phyloP scores from a whole-genome alignment of 2,888 invertebrate genomes.

The Drosophila nigritarsus region DNA sequence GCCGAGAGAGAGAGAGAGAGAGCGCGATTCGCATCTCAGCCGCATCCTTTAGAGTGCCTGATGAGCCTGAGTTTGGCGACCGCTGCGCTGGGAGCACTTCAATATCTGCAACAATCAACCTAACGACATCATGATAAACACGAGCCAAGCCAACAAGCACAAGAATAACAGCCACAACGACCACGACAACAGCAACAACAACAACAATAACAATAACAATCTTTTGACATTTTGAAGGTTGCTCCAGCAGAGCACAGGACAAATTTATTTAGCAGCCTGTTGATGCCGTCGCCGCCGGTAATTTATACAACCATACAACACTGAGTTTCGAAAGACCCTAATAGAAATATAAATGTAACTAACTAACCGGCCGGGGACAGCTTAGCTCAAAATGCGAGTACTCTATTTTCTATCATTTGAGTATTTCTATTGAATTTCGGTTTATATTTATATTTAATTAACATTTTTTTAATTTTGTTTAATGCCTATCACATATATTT shows the following conservation, averaged over 20 bases:
- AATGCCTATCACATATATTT: not conserved
- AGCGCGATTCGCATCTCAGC: conserved; percentile 8
- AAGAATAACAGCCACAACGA: conserved; percentile 19
- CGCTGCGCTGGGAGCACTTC: conserved; percentile 33
- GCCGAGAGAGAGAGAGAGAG: conserved; percentile 3
- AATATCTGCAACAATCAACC: conserved; percentile 56
- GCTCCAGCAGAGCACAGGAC: conserved; percentile 28
- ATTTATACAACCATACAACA: conserved; percentile 57
- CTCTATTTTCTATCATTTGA: not conserved
- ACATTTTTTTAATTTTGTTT: not conserved
- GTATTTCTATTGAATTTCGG: not conserved
- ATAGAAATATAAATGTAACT: conserved; percentile 44
- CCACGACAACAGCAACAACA: conserved; percentile 20
- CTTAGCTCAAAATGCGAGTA: not conserved
- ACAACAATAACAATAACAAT: conserved; percentile 27
- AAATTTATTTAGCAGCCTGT: conserved; percentile 46
- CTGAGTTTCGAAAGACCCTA: not conserved
- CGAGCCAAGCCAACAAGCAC: conserved; percentile 21
- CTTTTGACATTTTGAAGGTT: conserved; percentile 73
- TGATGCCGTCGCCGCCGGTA: conserved; percentile 42
- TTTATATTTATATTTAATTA: not conserved
- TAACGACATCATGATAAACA: conserved; percentile 72
- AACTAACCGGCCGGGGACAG: conserved; percentile 1
- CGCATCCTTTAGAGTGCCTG: conserved; percentile 19
- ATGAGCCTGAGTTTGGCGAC: conserved; percentile 35